phyloP scores from a whole-genome alignment of 2,113 vertebrate genomes.

The Nettapus auritus region DNA sequence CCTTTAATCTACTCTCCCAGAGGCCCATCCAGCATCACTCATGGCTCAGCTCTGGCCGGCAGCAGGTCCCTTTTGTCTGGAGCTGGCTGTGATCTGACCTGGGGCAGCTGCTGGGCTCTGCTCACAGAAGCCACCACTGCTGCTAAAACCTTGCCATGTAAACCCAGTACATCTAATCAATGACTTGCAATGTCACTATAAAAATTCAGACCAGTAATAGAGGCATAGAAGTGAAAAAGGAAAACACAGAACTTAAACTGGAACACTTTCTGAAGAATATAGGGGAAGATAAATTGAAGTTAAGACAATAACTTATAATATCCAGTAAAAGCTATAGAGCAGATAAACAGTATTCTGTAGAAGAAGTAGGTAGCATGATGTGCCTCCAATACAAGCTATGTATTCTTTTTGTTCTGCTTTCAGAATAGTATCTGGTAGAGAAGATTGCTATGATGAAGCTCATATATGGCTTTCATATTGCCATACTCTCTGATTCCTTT shows the following conservation, averaged over 20 bases:
- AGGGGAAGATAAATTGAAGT: background rate
- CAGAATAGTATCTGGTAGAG: background rate
- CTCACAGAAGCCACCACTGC: no score
- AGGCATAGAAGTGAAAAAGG: background rate
- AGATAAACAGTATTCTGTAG: background rate
- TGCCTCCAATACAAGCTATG: background rate
- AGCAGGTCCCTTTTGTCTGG: no score
- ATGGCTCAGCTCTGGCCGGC: no score
- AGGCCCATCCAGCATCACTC: no score
- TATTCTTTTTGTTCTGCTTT: background rate
- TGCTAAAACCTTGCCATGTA: no score
- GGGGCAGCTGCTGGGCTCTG: no score
- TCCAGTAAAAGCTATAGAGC: background rate
- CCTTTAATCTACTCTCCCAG: no score
- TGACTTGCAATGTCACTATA: background rate
- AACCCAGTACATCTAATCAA: background rate
- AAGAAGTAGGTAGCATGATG: background rate
- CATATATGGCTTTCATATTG: background rate
- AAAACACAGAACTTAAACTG: background rate
- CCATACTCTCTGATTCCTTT: background rate
- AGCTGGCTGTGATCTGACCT: no score
- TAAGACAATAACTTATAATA: background rate
- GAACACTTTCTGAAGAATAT: background rate
- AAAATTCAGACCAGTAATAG: background rate
- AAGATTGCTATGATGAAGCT: background rate